phyloP scores from a whole-genome alignment of 2,113 vertebrate species.

The Willisornis vidua region DNA sequence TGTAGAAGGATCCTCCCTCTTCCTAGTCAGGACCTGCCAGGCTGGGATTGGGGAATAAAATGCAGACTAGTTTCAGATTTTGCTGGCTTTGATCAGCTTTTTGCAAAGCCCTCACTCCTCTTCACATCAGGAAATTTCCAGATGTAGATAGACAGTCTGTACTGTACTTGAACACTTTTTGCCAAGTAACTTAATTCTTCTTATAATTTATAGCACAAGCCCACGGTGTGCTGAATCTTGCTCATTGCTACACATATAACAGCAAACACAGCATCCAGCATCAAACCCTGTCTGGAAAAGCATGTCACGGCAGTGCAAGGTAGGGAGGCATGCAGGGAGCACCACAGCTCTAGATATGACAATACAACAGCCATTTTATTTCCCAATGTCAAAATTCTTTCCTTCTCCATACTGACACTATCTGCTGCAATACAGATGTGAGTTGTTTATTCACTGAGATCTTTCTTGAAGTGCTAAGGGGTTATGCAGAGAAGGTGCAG shows the following conservation, averaged over 20 bases:
- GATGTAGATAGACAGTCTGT: background rate
- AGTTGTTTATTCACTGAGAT: background rate
- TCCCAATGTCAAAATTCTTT: background rate
- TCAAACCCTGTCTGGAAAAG: background rate
- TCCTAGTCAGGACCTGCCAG: background rate
- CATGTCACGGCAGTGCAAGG: fast-evolving
- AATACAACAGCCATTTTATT: background rate
- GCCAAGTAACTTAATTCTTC: background rate
- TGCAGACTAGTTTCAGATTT: background rate
- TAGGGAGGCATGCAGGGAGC: background rate
- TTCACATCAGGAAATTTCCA: background rate
- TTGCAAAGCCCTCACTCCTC: background rate
- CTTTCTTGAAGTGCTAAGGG: background rate
- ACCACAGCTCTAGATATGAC: background rate
- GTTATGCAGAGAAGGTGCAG: background rate
- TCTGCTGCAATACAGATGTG: background rate
- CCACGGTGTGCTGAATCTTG: background rate
- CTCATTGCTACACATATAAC: background rate
- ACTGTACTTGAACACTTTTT: background rate
- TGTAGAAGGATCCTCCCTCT: background rate
- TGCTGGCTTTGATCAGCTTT: background rate
- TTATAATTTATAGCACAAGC: background rate
- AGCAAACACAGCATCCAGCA: background rate
- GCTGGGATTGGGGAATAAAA: background rate
- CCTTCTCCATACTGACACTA: background rate